Evolutionary conservation across 2,113 vertebrate species (phyloP).

Genomic region (Nyctereutes procyonoides): DNA sequence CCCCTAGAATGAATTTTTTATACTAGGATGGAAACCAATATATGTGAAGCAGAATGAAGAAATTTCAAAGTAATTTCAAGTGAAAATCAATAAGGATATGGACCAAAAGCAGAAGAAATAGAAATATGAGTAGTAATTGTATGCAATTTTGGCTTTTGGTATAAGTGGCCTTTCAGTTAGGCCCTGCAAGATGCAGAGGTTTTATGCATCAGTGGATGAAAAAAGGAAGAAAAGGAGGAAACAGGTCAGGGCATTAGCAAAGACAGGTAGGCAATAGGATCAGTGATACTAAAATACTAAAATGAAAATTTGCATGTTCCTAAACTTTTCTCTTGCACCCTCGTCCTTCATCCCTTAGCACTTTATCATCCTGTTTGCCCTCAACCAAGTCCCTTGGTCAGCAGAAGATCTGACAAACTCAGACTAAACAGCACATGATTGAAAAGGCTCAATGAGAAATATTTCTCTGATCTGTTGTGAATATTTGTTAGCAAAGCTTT

Average conservation of each 20-base stretch:
- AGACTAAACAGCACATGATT: not conserved
- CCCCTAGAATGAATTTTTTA: not conserved
- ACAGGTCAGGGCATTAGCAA: not conserved
- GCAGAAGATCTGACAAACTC: not conserved
- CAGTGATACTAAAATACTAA: not conserved
- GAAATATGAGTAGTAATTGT: not conserved
- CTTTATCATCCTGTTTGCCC: constrained; percentile 3
- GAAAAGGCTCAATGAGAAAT: constrained; percentile 19
- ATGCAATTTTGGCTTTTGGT: not conserved
- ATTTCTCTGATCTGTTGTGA: not conserved
- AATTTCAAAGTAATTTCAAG: constrained; percentile 27
- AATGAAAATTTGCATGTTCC: not conserved
- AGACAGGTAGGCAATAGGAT: not conserved
- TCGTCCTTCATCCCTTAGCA: not conserved
- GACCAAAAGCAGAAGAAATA: not conserved
- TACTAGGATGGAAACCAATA: not conserved
- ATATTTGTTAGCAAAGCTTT: constrained; percentile 1
- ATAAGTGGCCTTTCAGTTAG: not conserved
- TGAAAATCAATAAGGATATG: not conserved
- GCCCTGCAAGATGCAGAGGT: not conserved
- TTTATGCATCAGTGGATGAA: not conserved
- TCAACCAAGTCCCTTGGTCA: not conserved
- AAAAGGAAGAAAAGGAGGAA: not conserved
- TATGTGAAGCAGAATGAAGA: not conserved
- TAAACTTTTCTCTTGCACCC: not conserved